A percentile compares a stretch with the other conserved stretches of the same genome.
These are phyloP conservation scores for Melinaea marsaeus DNA, from an alignment of 2,888 invertebrate species.

Conservation along the genomic window DNA sequence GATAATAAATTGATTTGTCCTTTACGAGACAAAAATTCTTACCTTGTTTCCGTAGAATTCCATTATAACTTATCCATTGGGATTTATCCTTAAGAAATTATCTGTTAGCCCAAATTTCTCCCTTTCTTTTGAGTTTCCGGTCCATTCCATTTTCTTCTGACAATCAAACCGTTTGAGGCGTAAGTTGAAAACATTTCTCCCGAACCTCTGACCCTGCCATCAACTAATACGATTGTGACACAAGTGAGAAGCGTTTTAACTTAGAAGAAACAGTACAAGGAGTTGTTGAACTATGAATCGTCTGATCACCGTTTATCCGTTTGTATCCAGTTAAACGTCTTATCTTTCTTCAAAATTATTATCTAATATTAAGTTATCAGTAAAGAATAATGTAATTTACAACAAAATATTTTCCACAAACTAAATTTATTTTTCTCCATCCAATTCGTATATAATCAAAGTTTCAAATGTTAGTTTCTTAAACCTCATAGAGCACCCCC, in stretches of 20 bases:
- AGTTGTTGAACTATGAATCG: too few species aligned
- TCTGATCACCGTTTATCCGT: neutral
- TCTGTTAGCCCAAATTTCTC: conserved; percentile 37
- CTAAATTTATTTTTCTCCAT: too few species aligned
- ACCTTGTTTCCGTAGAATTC: conserved; percentile 32
- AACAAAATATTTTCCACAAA: too few species aligned
- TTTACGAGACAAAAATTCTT: conserved; percentile 21
- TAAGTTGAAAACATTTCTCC: conserved; percentile 58
- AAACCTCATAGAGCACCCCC: conserved; percentile 10
- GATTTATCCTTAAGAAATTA: conserved; percentile 35
- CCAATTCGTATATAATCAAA: too few species aligned
- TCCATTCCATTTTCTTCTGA: conserved; percentile 46
- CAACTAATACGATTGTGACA: conserved; percentile 57
- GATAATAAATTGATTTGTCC: conserved; percentile 12
- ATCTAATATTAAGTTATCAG: too few species aligned
- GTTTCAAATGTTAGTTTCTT: too few species aligned
- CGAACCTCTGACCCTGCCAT: conserved; percentile 63
- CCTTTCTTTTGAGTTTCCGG: conserved; percentile 39
- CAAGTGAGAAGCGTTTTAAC: conserved; percentile 32
- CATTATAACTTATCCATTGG: conserved; percentile 37
- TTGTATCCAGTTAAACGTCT: neutral
- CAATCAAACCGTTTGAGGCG: conserved; percentile 57
- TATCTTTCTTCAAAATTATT: too few species aligned
- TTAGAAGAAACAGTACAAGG: neutral
- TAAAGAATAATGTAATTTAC: too few species aligned